Percentiles rank a stretch among this genome's conserved stretches.
Evolutionary conservation across 2,797 vertebrate species (phyloP).

Genomic region (Masticophis lateralis): DNA sequence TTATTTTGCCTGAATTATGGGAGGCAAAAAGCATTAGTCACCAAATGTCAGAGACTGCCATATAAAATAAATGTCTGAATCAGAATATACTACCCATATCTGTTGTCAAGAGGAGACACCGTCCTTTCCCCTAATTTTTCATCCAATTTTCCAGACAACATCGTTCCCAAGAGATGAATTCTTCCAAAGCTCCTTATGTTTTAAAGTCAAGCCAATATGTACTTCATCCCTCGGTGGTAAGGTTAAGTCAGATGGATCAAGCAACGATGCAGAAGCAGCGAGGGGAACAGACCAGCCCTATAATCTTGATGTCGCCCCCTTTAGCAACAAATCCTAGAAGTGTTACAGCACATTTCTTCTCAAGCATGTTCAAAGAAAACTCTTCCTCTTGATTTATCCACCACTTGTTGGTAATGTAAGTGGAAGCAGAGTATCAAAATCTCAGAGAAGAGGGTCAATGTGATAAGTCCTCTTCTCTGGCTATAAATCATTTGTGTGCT

Average conservation of each 20-base stretch:
- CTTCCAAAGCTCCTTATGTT: background rate
- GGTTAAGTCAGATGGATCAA: background rate
- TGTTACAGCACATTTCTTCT: background rate
- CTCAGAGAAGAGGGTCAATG: background rate
- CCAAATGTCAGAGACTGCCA: background rate
- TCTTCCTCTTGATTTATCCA: background rate
- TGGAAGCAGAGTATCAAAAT: background rate
- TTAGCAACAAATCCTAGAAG: background rate
- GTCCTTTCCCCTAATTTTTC: background rate
- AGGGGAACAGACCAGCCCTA: background rate
- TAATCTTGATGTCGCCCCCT: background rate
- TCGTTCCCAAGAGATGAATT: background rate
- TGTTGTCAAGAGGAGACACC: background rate
- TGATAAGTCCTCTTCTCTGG: background rate
- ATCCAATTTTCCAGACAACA: background rate
- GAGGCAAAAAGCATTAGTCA: background rate
- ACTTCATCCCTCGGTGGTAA: background rate
- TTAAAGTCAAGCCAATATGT: constrained; percentile 15
- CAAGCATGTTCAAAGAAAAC: background rate
- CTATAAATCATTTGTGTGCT: background rate
- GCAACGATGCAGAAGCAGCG: background rate
- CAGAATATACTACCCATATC: background rate
- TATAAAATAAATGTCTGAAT: background rate
- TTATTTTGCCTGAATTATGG: background rate
- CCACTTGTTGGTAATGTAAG: background rate